phyloP scores from a whole-genome alignment of 1,140 invertebrate genomes.

The Lepidurus apus region DNA sequence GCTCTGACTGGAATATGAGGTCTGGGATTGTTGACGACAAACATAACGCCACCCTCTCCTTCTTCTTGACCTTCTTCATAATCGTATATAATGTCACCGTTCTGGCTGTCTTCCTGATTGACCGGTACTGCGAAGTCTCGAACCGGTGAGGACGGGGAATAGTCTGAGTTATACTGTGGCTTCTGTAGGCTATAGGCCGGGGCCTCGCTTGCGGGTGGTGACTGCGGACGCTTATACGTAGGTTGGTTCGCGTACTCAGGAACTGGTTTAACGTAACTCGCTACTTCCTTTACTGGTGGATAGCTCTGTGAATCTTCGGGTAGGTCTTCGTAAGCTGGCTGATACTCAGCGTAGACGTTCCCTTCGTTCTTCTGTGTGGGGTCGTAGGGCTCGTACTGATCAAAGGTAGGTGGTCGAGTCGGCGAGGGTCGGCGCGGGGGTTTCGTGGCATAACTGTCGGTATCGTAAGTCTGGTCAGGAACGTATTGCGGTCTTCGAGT shows the following conservation, averaged over 20 bases:
- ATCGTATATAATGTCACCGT: conserved; percentile 34
- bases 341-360: not conserved
- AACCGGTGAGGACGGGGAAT: not conserved
- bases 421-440: not conserved
- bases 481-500: conserved; percentile 16
- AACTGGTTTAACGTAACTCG: not conserved
- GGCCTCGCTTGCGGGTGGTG: not conserved
- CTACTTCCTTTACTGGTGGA: not conserved
- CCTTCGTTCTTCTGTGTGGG: not conserved
- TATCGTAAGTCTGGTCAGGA: conserved; percentile 16
- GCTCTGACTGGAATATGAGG: not conserved
- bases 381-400: not conserved
- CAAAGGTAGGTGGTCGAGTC: not conserved
- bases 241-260: not conserved
- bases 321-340: not conserved
- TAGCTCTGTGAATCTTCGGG: not conserved
- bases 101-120: not conserved
- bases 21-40: conserved; percentile 22
- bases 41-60: conserved; percentile 32
- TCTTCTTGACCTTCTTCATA: conserved; percentile 34
- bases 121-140: not conserved
- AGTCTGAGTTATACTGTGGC: conserved; percentile 10
- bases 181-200: not conserved
- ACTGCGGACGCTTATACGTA: not conserved
- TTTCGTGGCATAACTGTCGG: not conserved